These are phyloP conservation scores for Pheucticus melanocephalus DNA, from an alignment of 2,113 vertebrate genomes.

Conservation along the genomic window DNA sequence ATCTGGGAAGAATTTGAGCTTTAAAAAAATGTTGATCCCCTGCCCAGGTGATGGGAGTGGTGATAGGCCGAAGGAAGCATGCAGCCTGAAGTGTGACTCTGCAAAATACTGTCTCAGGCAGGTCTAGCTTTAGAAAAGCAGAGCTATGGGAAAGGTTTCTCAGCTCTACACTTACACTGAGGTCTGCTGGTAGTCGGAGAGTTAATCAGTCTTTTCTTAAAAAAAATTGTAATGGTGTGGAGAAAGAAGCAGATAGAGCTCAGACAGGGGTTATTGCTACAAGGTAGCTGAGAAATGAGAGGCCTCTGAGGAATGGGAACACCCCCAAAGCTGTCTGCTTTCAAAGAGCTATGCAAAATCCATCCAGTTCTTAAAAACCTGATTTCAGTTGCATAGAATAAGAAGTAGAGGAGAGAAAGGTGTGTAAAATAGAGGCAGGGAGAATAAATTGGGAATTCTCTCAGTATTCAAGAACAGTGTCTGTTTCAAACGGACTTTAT, in stretches of 20 bases:
- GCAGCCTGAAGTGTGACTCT: conserved; percentile 1
- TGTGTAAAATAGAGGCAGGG: not conserved
- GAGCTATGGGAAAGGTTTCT: not conserved
- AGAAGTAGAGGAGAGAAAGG: not conserved
- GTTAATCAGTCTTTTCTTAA: not conserved
- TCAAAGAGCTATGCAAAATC: not conserved
- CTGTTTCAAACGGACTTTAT: not conserved
- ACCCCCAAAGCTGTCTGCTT: not conserved
- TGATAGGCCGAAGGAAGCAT: not conserved
- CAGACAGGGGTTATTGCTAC: not conserved
- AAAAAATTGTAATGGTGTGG: not conserved
- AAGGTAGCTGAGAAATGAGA: conserved; percentile 1
- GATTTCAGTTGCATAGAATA: not conserved
- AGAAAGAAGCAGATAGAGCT: not conserved
- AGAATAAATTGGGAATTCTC: not conserved
- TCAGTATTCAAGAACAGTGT: not conserved
- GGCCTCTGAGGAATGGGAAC: not conserved
- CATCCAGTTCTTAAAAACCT: not conserved
- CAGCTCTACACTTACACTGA: not conserved
- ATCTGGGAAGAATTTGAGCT: not conserved
- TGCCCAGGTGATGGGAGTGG: not conserved
- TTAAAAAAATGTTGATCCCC: not conserved
- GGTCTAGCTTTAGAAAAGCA: not conserved
- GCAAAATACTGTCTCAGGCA: conserved; percentile 18
- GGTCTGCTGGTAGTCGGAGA: not conserved